Percentiles rank a stretch among this genome's conserved stretches.
Evolutionary conservation across 1,140 invertebrate species (phyloP).

Genomic region (Elymnias hypermnestra): DNA sequence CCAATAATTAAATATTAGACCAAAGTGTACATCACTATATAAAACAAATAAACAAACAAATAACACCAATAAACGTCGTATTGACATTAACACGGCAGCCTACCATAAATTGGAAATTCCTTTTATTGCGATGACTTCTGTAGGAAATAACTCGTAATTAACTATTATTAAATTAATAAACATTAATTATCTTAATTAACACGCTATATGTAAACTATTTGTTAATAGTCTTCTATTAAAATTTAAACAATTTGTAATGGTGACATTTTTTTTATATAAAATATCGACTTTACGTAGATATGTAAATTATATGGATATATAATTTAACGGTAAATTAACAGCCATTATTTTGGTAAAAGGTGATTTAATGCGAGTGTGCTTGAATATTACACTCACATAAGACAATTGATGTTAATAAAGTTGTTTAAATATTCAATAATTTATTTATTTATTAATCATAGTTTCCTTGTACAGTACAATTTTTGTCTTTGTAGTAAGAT

Average conservation of each 20-base stretch:
- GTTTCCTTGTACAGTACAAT: too few species aligned
- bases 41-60: slow-evolving; percentile 51
- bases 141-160: slow-evolving; percentile 56
- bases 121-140: slow-evolving; percentile 50
- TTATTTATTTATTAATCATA: too few species aligned
- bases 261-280: neutral
- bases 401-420: too few species aligned
- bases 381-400: too few species aligned
- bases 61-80: slow-evolving; percentile 51
- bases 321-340: too few species aligned
- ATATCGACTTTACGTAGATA: too few species aligned
- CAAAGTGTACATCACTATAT: slow-evolving; percentile 16
- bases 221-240: neutral
- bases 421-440: too few species aligned
- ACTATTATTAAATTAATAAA: slow-evolving; percentile 48
- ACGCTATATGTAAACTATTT: slow-evolving; percentile 6
- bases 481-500: too few species aligned
- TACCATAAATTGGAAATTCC: slow-evolving; percentile 50
- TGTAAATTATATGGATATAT: too few species aligned
- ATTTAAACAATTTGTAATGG: slow-evolving; percentile 3
- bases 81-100: slow-evolving; percentile 41
- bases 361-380: too few species aligned
- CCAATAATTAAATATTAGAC: too few species aligned
- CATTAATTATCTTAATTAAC: slow-evolving; percentile 21
- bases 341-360: too few species aligned